Base-by-base conservation (phyloP, 2,888 invertebrate species). In the Tipula confusa region DNA sequence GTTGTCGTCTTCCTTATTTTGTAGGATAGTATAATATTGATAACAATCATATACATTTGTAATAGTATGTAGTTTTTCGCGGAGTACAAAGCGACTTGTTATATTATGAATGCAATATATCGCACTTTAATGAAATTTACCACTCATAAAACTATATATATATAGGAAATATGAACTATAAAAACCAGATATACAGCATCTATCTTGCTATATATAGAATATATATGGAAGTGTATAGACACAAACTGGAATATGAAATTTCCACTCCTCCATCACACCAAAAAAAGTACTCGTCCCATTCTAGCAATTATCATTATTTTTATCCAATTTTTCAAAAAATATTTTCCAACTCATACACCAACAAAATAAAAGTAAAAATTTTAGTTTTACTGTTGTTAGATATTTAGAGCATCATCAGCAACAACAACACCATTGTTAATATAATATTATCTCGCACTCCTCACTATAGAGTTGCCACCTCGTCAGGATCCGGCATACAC, bases 271-370 rank as follows among this genome's bases (percentile, higher is more conserved):
- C n/a, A n/a, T n/a, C n/a, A n/a, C n/a, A n/a, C n/a, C n/a, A n/a
- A n/a, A n/a, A n/a, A n/a, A n/a, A n/a, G n/a, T n/a, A 9, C 64
- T 64, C 64, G 24, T 64, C 64, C 64, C 64, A 64, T 64, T 64
- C 24, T 64, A 64, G 18, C 64, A 64, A 64, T 64, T 64, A 64
- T 64, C 64, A 64, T 64, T 64, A 64, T 64, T 64, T 64, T 64
- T 64, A 64, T 64, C 64, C 64, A 64, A 64, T 64, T 64, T 64
- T 64, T 64, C 64, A 64, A 64, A 64, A 64, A 64, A 18, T 43
- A 43, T 64, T 64, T n/a, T 24, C 64, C 64, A 64, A 64, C 64
- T n/a, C n/a, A 64, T 9, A 64, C 64, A 64, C 6, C 24, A 64
- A 24, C 9, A 64, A 11, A 6, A 33, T 33, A 33, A 3, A 6